phyloP scores from a whole-genome alignment of 2,113 vertebrate genomes.

The Terrapene triunguis region DNA sequence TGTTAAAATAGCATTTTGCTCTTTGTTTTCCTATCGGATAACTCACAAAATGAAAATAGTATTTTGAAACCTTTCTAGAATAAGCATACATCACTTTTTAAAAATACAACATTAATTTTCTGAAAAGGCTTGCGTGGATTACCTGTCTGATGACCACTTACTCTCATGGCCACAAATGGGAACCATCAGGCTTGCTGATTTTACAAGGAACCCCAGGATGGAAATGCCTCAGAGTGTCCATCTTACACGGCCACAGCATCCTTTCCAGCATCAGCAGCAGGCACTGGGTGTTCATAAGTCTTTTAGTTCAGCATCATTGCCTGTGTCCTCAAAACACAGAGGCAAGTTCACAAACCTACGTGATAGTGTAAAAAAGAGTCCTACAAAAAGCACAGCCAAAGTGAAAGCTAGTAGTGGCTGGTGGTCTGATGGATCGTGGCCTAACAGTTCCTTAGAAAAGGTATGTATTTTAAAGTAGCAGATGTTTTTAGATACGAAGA shows the following conservation, averaged over 20 bases:
- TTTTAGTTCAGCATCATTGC: conserved; percentile 77
- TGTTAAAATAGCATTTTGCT: conserved; percentile 41
- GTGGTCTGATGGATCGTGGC: conserved; percentile 78
- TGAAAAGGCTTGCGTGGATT: neutral
- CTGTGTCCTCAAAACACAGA: conserved; percentile 76
- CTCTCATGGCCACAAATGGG: neutral
- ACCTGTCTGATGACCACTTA: neutral
- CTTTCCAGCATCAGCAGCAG: neutral
- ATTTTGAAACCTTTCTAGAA: neutral
- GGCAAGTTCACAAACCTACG: conserved; percentile 87
- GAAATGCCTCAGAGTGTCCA: conserved; percentile 41
- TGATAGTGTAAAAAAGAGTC: conserved; percentile 90
- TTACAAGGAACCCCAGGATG: conserved; percentile 44
- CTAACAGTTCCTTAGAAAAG: conserved; percentile 78
- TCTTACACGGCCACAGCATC: conserved; percentile 53
- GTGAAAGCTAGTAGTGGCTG: conserved; percentile 78
- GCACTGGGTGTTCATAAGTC: neutral
- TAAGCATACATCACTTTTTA: neutral
- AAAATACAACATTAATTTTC: neutral
- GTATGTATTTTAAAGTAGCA: conserved; percentile 61
- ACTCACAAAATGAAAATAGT: neutral
- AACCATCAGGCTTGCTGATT: conserved; percentile 14
- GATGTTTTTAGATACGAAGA: accelerated
- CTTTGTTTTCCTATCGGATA: neutral
- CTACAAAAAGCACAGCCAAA: conserved; percentile 88